These are phyloP conservation scores for Horisme vitalbata DNA, from an alignment of 2,888 invertebrate species.

Conservation along the genomic window DNA sequence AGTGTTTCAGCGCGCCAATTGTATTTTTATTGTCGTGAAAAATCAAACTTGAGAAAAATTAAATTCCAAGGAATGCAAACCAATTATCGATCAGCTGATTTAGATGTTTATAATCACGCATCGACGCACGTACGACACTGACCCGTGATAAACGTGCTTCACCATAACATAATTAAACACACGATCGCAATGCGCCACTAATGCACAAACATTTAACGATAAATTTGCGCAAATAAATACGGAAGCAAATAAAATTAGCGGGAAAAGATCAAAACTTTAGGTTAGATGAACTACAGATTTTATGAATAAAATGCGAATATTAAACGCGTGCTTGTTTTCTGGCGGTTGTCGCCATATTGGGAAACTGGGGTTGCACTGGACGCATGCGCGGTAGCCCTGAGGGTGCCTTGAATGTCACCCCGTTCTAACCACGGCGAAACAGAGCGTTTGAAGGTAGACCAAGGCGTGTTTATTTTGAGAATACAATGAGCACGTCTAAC, in stretches of 20 bases:
- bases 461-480: constrained; percentile 39
- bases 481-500: constrained; percentile 37
- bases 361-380: constrained; percentile 60
- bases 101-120: constrained; percentile 39
- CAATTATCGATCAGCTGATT: constrained; percentile 36
- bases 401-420: constrained; percentile 55
- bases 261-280: constrained; percentile 19
- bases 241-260: constrained; percentile 30
- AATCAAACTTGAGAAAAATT: neutral
- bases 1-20: constrained; percentile 14
- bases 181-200: constrained; percentile 61
- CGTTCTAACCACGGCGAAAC: constrained; percentile 31
- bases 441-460: constrained; percentile 28
- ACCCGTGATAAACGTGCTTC: constrained; percentile 46
- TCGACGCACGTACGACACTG: constrained; percentile 47
- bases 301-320: constrained; percentile 52
- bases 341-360: constrained; percentile 79
- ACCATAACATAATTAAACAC: constrained; percentile 53
- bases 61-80: constrained; percentile 11
- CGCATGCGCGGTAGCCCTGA: constrained; percentile 69
- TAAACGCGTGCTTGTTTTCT: constrained; percentile 69
- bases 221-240: constrained; percentile 30
- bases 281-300: constrained; percentile 26
- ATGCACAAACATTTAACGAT: constrained; percentile 29
- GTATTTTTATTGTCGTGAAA: neutral